These are phyloP conservation scores for Blastobasis adustella DNA, from an alignment of 2,888 invertebrate genomes.

Conservation along the genomic window DNA sequence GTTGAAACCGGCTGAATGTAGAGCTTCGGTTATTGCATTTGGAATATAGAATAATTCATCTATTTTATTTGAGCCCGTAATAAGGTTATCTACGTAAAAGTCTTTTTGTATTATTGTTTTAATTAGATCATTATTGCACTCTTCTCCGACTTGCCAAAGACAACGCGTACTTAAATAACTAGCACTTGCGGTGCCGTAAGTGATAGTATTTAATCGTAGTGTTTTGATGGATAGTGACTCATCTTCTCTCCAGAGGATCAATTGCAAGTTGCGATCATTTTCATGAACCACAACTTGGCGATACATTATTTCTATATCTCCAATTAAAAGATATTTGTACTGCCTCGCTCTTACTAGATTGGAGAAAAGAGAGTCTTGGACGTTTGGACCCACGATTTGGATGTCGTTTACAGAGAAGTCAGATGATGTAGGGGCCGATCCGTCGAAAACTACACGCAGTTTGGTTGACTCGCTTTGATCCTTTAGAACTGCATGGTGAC, in stretches of 20 bases:
- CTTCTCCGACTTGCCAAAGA: background rate
- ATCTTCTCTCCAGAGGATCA: background rate
- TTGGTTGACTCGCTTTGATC: conserved; percentile 3
- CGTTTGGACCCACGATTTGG: conserved; percentile 7
- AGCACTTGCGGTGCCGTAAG: background rate
- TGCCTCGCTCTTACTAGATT: no score
- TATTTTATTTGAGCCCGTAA: background rate
- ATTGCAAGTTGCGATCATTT: background rate
- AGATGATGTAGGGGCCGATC: conserved; percentile 1
- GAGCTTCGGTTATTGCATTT: background rate
- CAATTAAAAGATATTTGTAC: background rate
- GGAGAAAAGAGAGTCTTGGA: no score
- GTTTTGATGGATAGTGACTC: background rate
- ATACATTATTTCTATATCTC: background rate
- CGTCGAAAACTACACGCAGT: background rate
- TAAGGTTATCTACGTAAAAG: background rate
- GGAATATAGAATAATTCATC: background rate
- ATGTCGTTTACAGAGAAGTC: conserved; percentile 7
- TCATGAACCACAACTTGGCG: background rate
- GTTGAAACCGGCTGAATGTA: conserved; percentile 11
- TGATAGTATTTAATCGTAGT: background rate
- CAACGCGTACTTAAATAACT: background rate
- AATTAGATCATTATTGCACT: background rate
- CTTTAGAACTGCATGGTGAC: conserved; percentile 28
- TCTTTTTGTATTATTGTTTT: background rate